These are phyloP conservation scores for Hydropotes inermis DNA, from an alignment of 2,113 vertebrate genomes.

Conservation along the genomic window DNA sequence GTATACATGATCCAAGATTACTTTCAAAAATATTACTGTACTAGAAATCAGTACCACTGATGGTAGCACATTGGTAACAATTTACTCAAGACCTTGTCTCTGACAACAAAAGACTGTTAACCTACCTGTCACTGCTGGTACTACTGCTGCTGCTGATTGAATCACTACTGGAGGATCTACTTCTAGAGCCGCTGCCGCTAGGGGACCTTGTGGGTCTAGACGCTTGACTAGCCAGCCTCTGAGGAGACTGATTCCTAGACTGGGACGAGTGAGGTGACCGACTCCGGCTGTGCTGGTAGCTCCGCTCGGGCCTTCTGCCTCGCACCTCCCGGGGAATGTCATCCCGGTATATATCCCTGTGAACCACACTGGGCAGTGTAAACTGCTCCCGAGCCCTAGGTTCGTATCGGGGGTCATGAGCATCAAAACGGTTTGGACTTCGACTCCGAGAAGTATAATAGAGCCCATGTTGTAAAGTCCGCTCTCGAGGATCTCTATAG, in stretches of 20 bases:
- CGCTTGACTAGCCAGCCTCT: conserved; percentile 91
- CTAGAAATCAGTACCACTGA: not conserved
- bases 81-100: not conserved
- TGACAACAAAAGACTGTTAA: not conserved
- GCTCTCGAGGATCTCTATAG: conserved; percentile 95
- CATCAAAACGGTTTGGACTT: conserved; percentile 96
- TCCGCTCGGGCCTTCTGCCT: conserved; percentile 91
- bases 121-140: conserved; percentile 98
- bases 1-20: conserved; percentile 4
- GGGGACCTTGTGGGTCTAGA: conserved; percentile 89
- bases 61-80: not conserved
- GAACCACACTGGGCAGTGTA: conserved; percentile 96
- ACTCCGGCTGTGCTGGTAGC: conserved; percentile 95
- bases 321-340: conserved; percentile 90
- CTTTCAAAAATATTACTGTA: not conserved
- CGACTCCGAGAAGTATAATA: conserved; percentile 97
- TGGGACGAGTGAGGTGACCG: conserved; percentile 95
- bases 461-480: conserved; percentile 92
- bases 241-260: conserved; percentile 94
- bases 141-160: conserved; percentile 98
- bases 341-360: conserved; percentile 97
- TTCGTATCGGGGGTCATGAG: conserved; percentile 95
- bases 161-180: conserved; percentile 97
- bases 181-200: conserved; percentile 92
- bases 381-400: conserved; percentile 91